A percentile compares a stretch with the other conserved stretches of the same genome.
phyloP scores from a whole-genome alignment of 1,140 invertebrate genomes.

The Anastatus disparis region DNA sequence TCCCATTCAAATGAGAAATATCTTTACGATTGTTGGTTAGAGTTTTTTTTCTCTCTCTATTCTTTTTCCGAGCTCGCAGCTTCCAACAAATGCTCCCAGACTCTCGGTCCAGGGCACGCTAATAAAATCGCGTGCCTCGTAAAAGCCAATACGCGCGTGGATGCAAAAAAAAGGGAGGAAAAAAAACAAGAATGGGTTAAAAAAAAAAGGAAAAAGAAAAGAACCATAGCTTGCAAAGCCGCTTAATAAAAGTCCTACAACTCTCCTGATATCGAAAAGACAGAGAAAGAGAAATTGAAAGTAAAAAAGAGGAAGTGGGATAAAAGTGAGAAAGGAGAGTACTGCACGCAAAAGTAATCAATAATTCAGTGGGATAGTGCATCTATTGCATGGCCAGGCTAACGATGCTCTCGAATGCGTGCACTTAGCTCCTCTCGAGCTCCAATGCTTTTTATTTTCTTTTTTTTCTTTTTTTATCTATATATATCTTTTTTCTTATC shows the following conservation, averaged over 20 bases:
- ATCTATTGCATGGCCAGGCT: not conserved
- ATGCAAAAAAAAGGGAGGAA: not conserved
- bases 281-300: not conserved
- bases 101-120: not conserved
- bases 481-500: too few species aligned
- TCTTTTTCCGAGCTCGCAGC: too few species aligned
- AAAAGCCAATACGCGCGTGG: constrained; percentile 2
- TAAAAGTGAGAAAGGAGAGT: not conserved
- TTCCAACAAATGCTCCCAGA: too few species aligned
- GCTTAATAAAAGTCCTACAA: constrained; percentile 19
- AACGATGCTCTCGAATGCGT: constrained; percentile 2
- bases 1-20: too few species aligned
- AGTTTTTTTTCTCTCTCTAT: too few species aligned
- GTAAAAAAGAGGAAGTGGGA: not conserved
- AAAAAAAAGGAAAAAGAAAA: constrained; percentile 6
- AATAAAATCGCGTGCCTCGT: constrained; percentile 12
- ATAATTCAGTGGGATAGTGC: constrained; percentile 17
- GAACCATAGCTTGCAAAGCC: constrained; percentile 3
- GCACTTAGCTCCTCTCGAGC: constrained; percentile 5
- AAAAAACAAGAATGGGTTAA: not conserved
- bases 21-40: too few species aligned
- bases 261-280: constrained; percentile 4
- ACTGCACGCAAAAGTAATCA: constrained; percentile 11
- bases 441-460: not conserved
- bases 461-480: too few species aligned